These are phyloP conservation scores for Eudorcas thomsonii DNA, from an alignment of 2,113 vertebrate genomes.

Conservation along the genomic window DNA sequence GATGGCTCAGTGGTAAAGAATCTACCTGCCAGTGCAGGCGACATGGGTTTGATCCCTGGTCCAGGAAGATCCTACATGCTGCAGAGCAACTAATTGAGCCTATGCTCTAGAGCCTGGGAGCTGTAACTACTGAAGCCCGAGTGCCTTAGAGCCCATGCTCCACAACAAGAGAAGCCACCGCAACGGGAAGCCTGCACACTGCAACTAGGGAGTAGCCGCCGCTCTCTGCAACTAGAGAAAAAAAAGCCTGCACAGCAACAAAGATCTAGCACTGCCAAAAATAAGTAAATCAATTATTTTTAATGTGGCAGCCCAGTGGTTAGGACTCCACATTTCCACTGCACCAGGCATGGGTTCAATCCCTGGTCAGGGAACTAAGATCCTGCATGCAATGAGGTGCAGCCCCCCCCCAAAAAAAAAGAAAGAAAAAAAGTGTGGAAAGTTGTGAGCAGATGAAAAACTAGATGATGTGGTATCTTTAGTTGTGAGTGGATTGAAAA, in stretches of 20 bases:
- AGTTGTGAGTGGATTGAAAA: background rate
- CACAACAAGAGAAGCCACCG: background rate
- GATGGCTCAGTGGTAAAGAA: background rate
- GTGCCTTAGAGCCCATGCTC: background rate
- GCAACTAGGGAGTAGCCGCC: background rate
- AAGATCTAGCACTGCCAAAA: background rate
- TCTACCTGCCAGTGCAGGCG: background rate
- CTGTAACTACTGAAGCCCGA: background rate
- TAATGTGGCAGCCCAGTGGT: background rate
- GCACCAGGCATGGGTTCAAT: background rate
- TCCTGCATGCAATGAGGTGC: fast-evolving
- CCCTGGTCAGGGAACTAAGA: background rate
- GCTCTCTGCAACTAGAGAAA: background rate
- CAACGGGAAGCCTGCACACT: background rate
- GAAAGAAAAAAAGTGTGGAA: background rate
- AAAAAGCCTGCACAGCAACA: background rate
- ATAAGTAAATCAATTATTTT: background rate
- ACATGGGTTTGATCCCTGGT: background rate
- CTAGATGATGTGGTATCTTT: background rate
- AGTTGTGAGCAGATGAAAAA: background rate
- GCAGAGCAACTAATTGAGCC: background rate
- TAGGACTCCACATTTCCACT: background rate
- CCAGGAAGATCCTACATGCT: background rate
- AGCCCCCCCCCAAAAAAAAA: no score
- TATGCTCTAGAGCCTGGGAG: background rate